Evolutionary conservation across 2,113 vertebrate genomes (phyloP).

Genomic region (Gadus macrocephalus): DNA sequence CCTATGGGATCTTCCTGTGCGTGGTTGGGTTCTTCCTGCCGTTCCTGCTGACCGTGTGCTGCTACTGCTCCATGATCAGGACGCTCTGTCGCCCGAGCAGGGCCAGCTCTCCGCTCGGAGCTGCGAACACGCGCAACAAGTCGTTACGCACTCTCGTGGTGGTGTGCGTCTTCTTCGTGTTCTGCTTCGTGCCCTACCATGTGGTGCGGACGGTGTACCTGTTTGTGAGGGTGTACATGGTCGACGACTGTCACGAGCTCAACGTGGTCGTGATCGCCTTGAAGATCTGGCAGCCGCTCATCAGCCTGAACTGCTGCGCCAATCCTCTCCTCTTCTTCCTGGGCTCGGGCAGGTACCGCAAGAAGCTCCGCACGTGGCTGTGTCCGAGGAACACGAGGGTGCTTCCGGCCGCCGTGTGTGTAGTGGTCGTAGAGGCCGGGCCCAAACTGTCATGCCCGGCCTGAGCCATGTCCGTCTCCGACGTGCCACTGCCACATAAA

Average conservation of each 20-base stretch:
- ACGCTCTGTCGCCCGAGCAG: conserved; percentile 26
- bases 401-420: conserved; percentile 17
- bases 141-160: conserved; percentile 45
- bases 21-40: conserved; percentile 56
- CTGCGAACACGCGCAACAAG: conserved; percentile 26
- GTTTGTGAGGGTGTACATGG: conserved; percentile 23
- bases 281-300: conserved; percentile 57
- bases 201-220: conserved; percentile 44
- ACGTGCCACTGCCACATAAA: too few species aligned
- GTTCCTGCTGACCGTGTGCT: conserved; percentile 39
- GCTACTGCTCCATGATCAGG: conserved; percentile 54
- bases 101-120: background rate
- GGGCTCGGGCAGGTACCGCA: background rate
- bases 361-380: conserved; percentile 34
- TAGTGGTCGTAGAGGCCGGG: background rate
- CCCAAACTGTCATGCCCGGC: background rate
- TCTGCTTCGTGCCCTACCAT: conserved; percentile 65
- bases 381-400: conserved; percentile 24
- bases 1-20: conserved; percentile 44
- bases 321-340: conserved; percentile 63
- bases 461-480: background rate
- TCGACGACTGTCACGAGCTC: conserved; percentile 43
- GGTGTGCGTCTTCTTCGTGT: conserved; percentile 43
- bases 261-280: conserved; percentile 36
- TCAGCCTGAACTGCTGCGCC: conserved; percentile 58